A percentile compares a stretch with the other conserved stretches of the same genome.
These are phyloP conservation scores for Papilio polytes DNA, from an alignment of 1,140 invertebrate genomes.

Conservation along the genomic window DNA sequence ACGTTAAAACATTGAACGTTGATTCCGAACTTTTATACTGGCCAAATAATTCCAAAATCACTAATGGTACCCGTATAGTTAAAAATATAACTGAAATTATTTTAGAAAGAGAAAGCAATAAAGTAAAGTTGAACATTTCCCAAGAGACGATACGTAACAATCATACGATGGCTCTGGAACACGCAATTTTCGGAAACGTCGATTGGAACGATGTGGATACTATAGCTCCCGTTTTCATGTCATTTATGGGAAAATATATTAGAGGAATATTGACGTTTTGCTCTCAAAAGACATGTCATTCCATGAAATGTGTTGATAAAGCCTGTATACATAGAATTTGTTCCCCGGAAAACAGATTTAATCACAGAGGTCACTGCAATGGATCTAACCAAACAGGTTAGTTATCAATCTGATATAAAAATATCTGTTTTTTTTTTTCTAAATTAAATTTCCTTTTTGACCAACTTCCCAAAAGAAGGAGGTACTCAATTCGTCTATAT, in stretches of 20 bases:
- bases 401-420: no score
- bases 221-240: constrained; percentile 68
- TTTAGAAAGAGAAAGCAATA: constrained; percentile 63
- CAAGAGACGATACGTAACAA: constrained; percentile 60
- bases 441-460: no score
- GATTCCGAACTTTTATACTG: constrained; percentile 68
- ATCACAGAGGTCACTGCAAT: constrained; percentile 69
- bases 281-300: constrained; percentile 69
- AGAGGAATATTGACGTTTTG: constrained; percentile 74
- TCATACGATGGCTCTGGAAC: constrained; percentile 59
- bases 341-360: constrained; percentile 61
- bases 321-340: constrained; percentile 70
- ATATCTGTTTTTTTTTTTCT: not conserved
- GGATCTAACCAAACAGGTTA: constrained; percentile 67
- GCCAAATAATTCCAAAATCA: constrained; percentile 54
- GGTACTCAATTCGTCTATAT: no score
- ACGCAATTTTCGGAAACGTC: constrained; percentile 71
- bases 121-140: constrained; percentile 65
- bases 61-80: constrained; percentile 33
- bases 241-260: constrained; percentile 75
- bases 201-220: constrained; percentile 72
- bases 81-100: constrained; percentile 67
- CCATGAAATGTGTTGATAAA: constrained; percentile 73
- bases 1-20: constrained; percentile 44
- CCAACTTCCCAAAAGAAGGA: no score